phyloP scores from a whole-genome alignment of 37 sponge, comb jelly and placozoan species.

The Aplysina aerophoba region DNA sequence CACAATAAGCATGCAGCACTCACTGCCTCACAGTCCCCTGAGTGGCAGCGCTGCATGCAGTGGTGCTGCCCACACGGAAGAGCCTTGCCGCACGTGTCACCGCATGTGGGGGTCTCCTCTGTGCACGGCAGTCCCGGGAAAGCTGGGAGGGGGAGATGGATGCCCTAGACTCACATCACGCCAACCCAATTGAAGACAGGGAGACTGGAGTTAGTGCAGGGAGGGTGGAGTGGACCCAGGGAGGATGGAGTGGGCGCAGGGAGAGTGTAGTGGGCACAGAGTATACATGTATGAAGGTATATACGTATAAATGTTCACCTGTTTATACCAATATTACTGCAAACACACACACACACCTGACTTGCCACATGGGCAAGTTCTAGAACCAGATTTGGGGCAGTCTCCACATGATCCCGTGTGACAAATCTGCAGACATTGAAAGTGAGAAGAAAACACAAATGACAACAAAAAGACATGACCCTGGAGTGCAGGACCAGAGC shows the following conservation, averaged over 20 bases:
- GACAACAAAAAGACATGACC: neutral
- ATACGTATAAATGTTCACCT: neutral
- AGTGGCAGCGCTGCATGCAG: slow-evolving; percentile 78
- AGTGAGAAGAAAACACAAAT: neutral
- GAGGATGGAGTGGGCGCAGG: neutral
- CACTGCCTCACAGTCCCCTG: slow-evolving; percentile 70
- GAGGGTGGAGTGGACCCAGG: slow-evolving; percentile 7
- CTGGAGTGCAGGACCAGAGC: slow-evolving; percentile 32
- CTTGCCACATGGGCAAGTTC: slow-evolving; percentile 93
- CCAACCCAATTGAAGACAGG: too few species aligned
- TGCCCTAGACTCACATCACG: too few species aligned
- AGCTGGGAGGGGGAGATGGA: too few species aligned
- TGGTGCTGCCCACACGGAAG: slow-evolving; percentile 69
- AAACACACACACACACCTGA: slow-evolving; percentile 52
- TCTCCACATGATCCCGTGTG: slow-evolving; percentile 84
- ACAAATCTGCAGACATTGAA: slow-evolving; percentile 57
- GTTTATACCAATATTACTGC: neutral
- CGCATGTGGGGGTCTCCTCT: slow-evolving; percentile 82
- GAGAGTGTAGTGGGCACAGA: neutral
- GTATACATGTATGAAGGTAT: neutral
- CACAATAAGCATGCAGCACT: neutral
- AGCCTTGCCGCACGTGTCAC: slow-evolving; percentile 83
- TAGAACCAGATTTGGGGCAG: slow-evolving; percentile 68
- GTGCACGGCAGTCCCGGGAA: slow-evolving; percentile 65
- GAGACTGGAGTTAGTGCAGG: too few species aligned